Evolutionary conservation across 2,888 invertebrate genomes (phyloP).

Genomic region (Myathropa florea): DNA sequence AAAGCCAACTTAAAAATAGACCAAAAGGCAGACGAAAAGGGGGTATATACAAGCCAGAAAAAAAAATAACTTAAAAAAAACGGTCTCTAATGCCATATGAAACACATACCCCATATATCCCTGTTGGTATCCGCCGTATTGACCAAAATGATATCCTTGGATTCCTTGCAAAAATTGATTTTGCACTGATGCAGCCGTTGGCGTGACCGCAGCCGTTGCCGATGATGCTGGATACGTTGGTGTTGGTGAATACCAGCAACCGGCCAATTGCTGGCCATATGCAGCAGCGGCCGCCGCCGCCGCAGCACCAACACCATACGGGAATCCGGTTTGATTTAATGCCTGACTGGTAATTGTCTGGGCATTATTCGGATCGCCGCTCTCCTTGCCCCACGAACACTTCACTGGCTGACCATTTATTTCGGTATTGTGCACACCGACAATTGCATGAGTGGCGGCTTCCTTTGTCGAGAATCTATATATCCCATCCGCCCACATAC

Average conservation of each 20-base stretch:
- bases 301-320: slow-evolving; percentile 83
- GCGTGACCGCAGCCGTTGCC: slow-evolving; percentile 84
- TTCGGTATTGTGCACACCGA: slow-evolving; percentile 98
- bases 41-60: slow-evolving; percentile 6
- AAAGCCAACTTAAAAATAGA: slow-evolving; percentile 64
- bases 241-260: slow-evolving; percentile 94
- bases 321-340: slow-evolving; percentile 80
- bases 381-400: slow-evolving; percentile 99
- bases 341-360: slow-evolving; percentile 86
- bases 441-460: slow-evolving; percentile 98
- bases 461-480: slow-evolving; percentile 98
- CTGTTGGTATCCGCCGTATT: slow-evolving; percentile 94
- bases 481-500: slow-evolving; percentile 35
- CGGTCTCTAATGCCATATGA: slow-evolving; percentile 4
- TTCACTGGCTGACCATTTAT: slow-evolving; percentile 98
- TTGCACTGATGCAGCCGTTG: slow-evolving; percentile 88
- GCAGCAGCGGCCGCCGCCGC: slow-evolving; percentile 82
- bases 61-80: slow-evolving; percentile 10
- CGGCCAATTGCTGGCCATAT: slow-evolving; percentile 90
- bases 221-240: slow-evolving; percentile 85
- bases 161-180: slow-evolving; percentile 93
- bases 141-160: slow-evolving; percentile 92
- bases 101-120: slow-evolving; percentile 94
- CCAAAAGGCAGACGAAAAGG: neutral
- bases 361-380: slow-evolving; percentile 94